phyloP scores from a whole-genome alignment of 2,888 invertebrate species.

The Dasypogon diadema region DNA sequence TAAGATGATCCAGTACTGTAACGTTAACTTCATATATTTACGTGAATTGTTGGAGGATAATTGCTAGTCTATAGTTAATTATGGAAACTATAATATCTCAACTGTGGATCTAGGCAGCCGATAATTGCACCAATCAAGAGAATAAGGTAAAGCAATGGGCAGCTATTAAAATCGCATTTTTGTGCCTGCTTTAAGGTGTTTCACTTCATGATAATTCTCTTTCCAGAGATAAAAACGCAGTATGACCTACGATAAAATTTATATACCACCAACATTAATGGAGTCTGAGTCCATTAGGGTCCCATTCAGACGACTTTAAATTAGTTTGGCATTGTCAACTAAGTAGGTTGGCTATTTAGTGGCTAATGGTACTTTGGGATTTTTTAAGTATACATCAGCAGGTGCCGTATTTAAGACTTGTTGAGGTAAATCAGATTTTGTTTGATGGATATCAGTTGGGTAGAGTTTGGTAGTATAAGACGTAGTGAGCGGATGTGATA shows the following conservation, averaged over 20 bases:
- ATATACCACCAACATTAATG: neutral
- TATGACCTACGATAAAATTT: neutral
- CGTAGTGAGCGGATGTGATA: no score
- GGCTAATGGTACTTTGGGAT: neutral
- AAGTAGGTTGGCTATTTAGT: neutral
- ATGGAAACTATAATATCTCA: neutral
- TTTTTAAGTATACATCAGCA: neutral
- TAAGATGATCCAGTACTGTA: no score
- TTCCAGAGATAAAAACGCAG: neutral
- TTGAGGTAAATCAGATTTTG: no score
- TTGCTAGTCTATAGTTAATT: neutral
- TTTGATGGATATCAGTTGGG: no score
- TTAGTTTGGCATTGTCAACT: neutral
- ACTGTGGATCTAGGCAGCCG: neutral
- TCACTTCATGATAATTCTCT: neutral
- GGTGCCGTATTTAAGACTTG: neutral
- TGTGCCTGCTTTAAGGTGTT: neutral
- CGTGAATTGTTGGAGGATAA: neutral
- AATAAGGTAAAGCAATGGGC: neutral
- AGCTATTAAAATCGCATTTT: constrained; percentile 3
- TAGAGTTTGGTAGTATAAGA: no score
- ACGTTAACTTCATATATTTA: neutral
- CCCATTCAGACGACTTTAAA: neutral
- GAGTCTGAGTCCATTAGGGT: neutral
- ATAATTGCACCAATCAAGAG: constrained; percentile 3